phyloP scores from a whole-genome alignment of 2,797 vertebrate genomes.

The Orestias chungarensis region DNA sequence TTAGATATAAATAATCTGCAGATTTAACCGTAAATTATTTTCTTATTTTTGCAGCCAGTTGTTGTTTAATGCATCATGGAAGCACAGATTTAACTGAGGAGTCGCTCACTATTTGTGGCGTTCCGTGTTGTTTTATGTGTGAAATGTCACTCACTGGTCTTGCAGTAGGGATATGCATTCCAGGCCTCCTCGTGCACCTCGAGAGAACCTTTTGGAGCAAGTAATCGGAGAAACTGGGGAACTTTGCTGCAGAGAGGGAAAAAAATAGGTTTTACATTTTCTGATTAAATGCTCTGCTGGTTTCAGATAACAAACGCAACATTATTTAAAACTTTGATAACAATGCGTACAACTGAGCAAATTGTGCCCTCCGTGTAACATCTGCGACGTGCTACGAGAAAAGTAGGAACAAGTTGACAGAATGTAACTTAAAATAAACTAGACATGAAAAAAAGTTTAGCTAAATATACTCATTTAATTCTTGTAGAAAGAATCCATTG shows the following conservation, averaged over 20 bases:
- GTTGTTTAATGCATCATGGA: background rate
- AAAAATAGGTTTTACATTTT: background rate
- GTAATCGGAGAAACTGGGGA: slow-evolving; percentile 81
- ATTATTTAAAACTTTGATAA: no score
- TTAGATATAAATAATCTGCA: background rate
- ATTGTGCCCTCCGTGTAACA: background rate
- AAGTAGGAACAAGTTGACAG: no score
- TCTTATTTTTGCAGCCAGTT: background rate
- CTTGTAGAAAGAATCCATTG: no score
- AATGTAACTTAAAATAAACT: no score
- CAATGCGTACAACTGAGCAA: background rate
- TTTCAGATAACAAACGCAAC: background rate
- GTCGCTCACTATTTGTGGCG: background rate
- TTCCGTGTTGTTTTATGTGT: background rate
- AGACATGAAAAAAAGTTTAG: no score
- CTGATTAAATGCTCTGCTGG: background rate
- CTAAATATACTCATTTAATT: no score
- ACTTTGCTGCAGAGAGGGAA: slow-evolving; percentile 86
- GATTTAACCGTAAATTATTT: background rate
- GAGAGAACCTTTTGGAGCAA: slow-evolving; percentile 90
- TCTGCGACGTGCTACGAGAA: background rate
- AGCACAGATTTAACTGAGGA: background rate
- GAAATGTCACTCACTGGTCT: slow-evolving; percentile 84
- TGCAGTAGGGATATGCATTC: slow-evolving; percentile 98
- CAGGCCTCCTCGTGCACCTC: slow-evolving; percentile 95